These are phyloP conservation scores for Dicyrtomina minuta DNA, from an alignment of 2,888 invertebrate genomes.

Conservation along the genomic window DNA sequence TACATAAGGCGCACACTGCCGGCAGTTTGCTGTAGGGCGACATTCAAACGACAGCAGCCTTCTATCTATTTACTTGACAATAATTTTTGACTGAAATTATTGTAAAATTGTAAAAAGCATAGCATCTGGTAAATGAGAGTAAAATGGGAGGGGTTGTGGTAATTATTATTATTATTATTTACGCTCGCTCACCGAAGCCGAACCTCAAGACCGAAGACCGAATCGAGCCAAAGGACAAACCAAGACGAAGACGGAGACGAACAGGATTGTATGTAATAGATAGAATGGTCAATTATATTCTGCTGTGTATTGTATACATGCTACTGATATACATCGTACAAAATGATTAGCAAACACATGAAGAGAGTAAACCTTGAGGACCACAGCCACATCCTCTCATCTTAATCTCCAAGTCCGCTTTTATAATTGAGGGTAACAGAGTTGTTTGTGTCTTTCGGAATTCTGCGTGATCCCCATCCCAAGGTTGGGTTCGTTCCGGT, in stretches of 20 bases:
- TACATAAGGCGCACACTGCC: too few relatives aligned
- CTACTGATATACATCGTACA: background rate
- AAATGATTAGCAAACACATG: constrained; percentile 21
- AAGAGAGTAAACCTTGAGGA: constrained; percentile 21
- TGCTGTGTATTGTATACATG: background rate
- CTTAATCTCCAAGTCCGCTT: constrained; percentile 47
- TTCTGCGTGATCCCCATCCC: constrained; percentile 50
- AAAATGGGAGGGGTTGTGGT: constrained; percentile 21
- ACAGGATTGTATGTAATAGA: too few relatives aligned
- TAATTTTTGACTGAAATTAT: too few relatives aligned
- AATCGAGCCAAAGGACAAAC: background rate
- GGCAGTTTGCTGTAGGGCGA: too few relatives aligned
- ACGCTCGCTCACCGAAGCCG: background rate
- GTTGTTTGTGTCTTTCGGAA: constrained; percentile 49
- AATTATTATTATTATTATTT: constrained; percentile 11
- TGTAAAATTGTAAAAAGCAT: background rate
- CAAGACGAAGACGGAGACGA: too few relatives aligned
- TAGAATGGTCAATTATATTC: background rate
- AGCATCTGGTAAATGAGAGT: constrained; percentile 32
- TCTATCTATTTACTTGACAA: too few relatives aligned
- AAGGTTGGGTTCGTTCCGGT: constrained; percentile 43
- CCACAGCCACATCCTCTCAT: constrained; percentile 42
- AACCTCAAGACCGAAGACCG: too few relatives aligned
- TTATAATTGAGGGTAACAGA: constrained; percentile 40
- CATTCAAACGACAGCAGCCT: too few relatives aligned